A percentile compares a stretch with the other conserved stretches of the same genome.
These are phyloP conservation scores for Emesis russula DNA, from an alignment of 2,888 invertebrate species.

Conservation along the genomic window DNA sequence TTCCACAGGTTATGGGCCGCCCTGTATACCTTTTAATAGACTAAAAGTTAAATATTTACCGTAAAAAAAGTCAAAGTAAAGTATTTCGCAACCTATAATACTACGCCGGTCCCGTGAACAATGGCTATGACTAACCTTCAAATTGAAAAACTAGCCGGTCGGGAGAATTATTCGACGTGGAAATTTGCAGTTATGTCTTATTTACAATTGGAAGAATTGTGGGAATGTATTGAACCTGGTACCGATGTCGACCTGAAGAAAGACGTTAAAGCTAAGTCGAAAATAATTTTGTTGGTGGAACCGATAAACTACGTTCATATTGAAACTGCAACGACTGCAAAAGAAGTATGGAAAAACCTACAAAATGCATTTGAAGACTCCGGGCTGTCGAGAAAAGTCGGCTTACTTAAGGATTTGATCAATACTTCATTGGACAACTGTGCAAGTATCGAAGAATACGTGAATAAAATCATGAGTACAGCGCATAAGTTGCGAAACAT, in stretches of 20 bases:
- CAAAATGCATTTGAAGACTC: constrained; percentile 57
- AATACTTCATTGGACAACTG: constrained; percentile 46
- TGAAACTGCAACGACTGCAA: constrained; percentile 33
- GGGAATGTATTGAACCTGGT: constrained; percentile 41
- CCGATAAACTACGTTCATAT: constrained; percentile 46
- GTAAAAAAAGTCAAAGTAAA: too few relatives aligned
- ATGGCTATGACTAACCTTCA: constrained; percentile 13
- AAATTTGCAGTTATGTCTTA: background rate
- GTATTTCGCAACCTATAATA: too few relatives aligned
- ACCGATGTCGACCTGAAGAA: constrained; percentile 16
- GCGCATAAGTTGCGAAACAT: constrained; percentile 24
- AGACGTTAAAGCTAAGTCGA: constrained; percentile 54
- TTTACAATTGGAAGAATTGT: constrained; percentile 22
- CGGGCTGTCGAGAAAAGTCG: constrained; percentile 57
- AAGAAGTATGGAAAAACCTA: constrained; percentile 53
- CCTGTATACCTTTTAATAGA: too few relatives aligned
- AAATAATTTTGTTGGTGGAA: constrained; percentile 56
- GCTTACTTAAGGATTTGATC: constrained; percentile 54
- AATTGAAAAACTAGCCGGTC: background rate
- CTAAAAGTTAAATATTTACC: too few relatives aligned
- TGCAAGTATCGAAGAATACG: constrained; percentile 28
- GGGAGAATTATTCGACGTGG: background rate
- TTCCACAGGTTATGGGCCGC: too few relatives aligned
- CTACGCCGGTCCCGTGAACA: background rate
- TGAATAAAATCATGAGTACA: constrained; percentile 49